Evolutionary conservation across 1,140 invertebrate genomes (phyloP).

Genomic region (Papilio polytes): DNA sequence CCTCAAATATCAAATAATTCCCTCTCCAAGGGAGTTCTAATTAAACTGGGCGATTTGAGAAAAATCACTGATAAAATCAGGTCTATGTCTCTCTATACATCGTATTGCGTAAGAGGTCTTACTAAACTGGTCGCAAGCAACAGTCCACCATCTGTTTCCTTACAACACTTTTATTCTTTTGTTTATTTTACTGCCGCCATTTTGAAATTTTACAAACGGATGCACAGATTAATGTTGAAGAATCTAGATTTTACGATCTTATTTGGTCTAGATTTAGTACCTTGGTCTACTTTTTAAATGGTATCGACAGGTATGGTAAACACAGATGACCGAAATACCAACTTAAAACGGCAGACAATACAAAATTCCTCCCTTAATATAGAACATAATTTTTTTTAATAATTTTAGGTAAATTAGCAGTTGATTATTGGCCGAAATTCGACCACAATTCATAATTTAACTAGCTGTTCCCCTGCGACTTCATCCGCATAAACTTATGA

Average conservation of each 20-base stretch:
- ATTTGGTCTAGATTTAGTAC: conserved; percentile 35
- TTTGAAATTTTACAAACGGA: conserved; percentile 29
- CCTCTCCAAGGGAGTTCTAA: not conserved
- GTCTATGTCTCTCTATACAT: not conserved
- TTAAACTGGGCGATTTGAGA: conserved; percentile 16
- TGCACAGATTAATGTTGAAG: conserved; percentile 15
- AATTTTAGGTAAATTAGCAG: no score
- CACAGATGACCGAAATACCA: not conserved
- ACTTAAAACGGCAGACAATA: not conserved
- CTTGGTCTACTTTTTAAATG: not conserved
- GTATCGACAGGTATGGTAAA: not conserved
- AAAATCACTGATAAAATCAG: not conserved
- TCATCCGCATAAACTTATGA: no score
- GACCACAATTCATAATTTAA: no score
- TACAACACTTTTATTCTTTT: conserved; percentile 39
- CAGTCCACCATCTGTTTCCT: conserved; percentile 33
- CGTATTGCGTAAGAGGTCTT: conserved; percentile 3
- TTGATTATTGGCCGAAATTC: no score
- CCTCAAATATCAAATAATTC: not conserved
- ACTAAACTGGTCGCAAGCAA: not conserved
- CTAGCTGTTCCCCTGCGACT: no score
- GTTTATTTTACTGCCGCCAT: conserved; percentile 38
- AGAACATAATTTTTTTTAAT: no score
- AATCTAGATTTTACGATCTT: conserved; percentile 28
- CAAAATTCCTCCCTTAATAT: not conserved